Evolutionary conservation across 1,140 invertebrate genomes (phyloP).

Genomic region (Cyrtorhinus lividipennis): DNA sequence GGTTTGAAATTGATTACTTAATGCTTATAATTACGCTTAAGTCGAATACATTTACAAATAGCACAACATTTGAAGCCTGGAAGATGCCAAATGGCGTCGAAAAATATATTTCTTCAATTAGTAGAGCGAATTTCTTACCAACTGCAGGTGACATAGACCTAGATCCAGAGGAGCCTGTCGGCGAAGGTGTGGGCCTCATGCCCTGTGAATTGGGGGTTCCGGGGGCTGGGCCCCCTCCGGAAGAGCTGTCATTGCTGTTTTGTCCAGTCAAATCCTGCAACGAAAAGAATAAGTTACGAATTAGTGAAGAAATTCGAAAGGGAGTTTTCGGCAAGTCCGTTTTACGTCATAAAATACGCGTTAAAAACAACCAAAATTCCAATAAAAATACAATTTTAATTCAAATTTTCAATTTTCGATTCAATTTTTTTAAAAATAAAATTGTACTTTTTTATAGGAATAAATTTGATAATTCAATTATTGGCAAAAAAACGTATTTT

Average conservation of each 20-base stretch:
- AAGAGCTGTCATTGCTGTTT: constrained; percentile 65
- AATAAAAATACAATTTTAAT: no score
- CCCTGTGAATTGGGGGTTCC: constrained; percentile 57
- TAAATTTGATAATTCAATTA: no score
- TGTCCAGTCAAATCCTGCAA: constrained; percentile 69
- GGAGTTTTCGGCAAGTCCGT: not conserved
- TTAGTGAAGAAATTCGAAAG: not conserved
- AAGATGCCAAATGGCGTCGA: no score
- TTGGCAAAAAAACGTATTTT: no score
- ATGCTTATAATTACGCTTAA: no score
- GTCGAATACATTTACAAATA: not conserved
- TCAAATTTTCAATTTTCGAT: no score
- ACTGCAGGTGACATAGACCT: constrained; percentile 92
- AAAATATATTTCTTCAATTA: not conserved
- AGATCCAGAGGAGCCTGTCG: constrained; percentile 80
- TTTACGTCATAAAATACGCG: constrained; percentile 13
- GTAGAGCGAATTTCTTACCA: constrained; percentile 47
- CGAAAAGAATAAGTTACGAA: constrained; percentile 19
- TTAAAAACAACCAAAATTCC: no score
- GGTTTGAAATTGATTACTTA: no score
- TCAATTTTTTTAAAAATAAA: no score
- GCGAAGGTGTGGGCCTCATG: constrained; percentile 80
- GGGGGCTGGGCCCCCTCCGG: constrained; percentile 52
- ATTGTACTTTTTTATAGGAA: no score
- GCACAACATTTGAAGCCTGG: no score